Base-by-base conservation (phyloP, 2,797 vertebrate species). In the Aplochiton taeniatus region DNA sequence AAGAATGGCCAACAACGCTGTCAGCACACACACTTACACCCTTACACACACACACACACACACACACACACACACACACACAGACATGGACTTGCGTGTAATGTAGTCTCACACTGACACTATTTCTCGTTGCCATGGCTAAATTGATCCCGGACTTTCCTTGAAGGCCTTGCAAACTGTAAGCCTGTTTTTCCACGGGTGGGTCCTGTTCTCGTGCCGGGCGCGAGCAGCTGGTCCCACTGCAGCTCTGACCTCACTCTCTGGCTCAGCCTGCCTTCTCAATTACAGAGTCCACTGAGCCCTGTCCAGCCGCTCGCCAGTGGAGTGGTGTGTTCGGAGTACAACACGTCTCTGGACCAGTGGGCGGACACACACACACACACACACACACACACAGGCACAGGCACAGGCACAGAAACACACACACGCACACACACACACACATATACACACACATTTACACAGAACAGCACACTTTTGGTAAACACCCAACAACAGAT, bases 1-100 rank as follows among this genome's bases (percentile, higher is more conserved):
- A 86, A 80, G 80, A 90, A 88, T 86, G 83, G 68, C 59, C 68
- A 57, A 73, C 70, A 67, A 65, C 63, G 65, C 59, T 64, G 54
- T 53, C n/a, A n/a, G 16, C 8, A 13, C 14, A 45, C 42, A n/a
- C 12, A 45, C 4, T 14, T 17, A 46, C 18, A 48, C 45, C 18
- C 9, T 19, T 63, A 58, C 31, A 53, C 12, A 52, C 52, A 58
- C 18, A 48, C 20, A 50, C 20, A 50, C n/a, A 43, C 20, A 43
- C 44, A 18, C 47, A 11, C 11, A 20, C 44, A 43, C 62, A 62
- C 42, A 31, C 63, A 60, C 43, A 49, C 14, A 52, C 53, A 58
- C 19, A 50, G 11, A 46, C 17, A 46, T 11, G 20, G 11, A 19
- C 31, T 13, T 44, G 11, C 18, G 12, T 46, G 41, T 65, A 61